Base-by-base conservation (phyloP, 2,888 invertebrate species). In the Cataglyphis livida region DNA sequence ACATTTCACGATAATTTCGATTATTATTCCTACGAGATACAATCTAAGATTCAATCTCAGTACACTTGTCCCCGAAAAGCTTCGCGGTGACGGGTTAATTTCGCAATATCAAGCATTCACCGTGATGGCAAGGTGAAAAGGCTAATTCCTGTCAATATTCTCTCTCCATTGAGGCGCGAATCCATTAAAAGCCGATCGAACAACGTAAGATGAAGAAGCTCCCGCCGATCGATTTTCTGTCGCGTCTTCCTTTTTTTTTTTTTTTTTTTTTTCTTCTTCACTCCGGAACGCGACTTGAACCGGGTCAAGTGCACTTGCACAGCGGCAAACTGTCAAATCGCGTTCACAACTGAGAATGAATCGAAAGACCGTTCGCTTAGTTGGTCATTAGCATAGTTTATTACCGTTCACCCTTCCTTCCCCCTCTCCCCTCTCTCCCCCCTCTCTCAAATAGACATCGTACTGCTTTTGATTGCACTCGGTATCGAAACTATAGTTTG, bases 401-500 rank as follows among this genome's bases (percentile, higher is more conserved):
- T 85, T 84, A 87, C 68, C 75, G 41, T 65, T 65, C 65, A 21
- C 32, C n/a, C 3, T 54, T 4, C 18, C 7, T 48, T 18, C 15
- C 21, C 12, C 61, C 3, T 1, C 9, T 5, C 18, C 9, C 5
- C 25, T 0, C 38, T 1, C 18, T 3, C 35, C 12, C 15, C 10
- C n/a, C 12, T 35, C 32, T 21, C 21, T 75, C 59, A 61, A 78
- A 66, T 81, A 88, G 70, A 62, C 44, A 28, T n/a, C 41, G 54
- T 65, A 28, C 2, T 44, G 66, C 41, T 64, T 51, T 81, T 35
- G 62, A 83, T 66, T 82, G 68, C 74, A 62, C 59, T 81, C 81
- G 81, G 81, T 84, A 87, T 71, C 64, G 81, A 87, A 85, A 85
- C 74, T 59, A 75, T 81, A 44, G 64, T 64, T 85, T 81, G 75